Conservation (phyloP, 2,113 vertebrate genomes). For the Corythaixoides concolor region DNA sequence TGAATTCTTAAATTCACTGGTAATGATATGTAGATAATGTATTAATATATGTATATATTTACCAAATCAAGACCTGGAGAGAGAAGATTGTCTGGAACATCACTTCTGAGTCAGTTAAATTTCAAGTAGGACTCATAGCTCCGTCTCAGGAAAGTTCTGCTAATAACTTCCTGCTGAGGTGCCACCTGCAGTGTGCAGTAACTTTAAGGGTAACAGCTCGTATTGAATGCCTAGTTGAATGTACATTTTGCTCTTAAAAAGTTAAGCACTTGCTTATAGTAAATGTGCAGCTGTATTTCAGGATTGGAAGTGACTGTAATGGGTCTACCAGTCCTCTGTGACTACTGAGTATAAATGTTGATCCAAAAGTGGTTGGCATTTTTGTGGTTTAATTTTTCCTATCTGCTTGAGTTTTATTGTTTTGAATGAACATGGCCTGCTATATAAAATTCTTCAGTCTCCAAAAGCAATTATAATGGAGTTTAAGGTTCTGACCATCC, state of each 20-base stretch:
- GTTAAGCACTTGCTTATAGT: background rate
- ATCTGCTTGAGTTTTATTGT: background rate
- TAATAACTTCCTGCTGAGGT: background rate
- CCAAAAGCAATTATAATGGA: background rate
- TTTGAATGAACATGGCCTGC: background rate
- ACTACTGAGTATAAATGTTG: background rate
- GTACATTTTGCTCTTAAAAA: background rate
- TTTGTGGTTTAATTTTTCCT: conserved; percentile 44
- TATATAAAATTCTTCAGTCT: background rate
- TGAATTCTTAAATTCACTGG: background rate
- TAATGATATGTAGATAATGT: background rate
- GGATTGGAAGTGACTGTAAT: background rate
- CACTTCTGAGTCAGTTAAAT: background rate
- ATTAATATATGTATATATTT: background rate
- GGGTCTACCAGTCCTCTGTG: background rate
- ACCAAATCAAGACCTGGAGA: background rate
- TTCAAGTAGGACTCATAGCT: background rate
- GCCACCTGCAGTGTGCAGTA: background rate
- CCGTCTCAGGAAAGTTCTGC: background rate
- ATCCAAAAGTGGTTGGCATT: background rate
- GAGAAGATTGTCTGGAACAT: background rate
- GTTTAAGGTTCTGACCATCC: conserved; percentile 47
- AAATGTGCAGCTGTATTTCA: background rate
- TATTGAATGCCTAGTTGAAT: background rate
- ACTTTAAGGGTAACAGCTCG: background rate